A percentile compares a stretch with the other conserved stretches of the same genome.
Evolutionary conservation across 1,140 invertebrate genomes (phyloP).

Genomic region (Philotrypesis tridentata): DNA sequence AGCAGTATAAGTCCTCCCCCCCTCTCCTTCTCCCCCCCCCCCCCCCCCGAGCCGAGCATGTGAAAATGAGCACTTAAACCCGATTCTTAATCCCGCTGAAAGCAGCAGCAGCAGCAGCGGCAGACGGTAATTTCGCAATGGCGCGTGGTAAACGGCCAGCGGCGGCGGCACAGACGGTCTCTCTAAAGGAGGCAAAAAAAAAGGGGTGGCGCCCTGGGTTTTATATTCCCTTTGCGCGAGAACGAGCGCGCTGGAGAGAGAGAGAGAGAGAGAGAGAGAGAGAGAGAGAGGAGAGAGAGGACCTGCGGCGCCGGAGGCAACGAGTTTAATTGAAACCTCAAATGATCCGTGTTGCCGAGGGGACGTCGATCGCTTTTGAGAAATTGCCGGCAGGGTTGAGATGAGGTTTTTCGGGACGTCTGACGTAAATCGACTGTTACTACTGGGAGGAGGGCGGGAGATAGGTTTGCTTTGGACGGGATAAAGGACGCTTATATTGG

Average conservation of each 20-base stretch:
- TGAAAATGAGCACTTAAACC: constrained; percentile 58
- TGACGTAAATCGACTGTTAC: not conserved
- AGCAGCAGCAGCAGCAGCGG: constrained; percentile 47
- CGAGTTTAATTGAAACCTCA: constrained; percentile 31
- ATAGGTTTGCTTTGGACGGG: too few species aligned
- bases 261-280: constrained; percentile 1
- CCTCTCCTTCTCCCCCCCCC: too few species aligned
- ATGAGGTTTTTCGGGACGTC: not conserved
- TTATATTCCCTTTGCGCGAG: constrained; percentile 51
- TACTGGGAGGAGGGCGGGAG: not conserved
- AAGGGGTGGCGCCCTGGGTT: constrained; percentile 53
- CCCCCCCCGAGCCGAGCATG: too few species aligned
- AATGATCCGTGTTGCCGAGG: constrained; percentile 14
- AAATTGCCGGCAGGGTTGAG: not conserved
- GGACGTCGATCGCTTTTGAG: not conserved
- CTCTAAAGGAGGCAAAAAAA: constrained; percentile 35
- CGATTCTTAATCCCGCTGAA: constrained; percentile 68
- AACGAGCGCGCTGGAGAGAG: too few species aligned
- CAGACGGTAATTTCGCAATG: constrained; percentile 62
- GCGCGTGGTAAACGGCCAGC: constrained; percentile 51
- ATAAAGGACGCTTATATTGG: too few species aligned
- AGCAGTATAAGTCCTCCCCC: constrained; percentile 43
- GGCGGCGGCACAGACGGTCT: constrained; percentile 45
- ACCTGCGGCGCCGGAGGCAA: constrained; percentile 40
- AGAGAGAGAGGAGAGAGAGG: not conserved